phyloP scores from a whole-genome alignment of 2,797 vertebrate genomes.

The Loris lydekkerianus region DNA sequence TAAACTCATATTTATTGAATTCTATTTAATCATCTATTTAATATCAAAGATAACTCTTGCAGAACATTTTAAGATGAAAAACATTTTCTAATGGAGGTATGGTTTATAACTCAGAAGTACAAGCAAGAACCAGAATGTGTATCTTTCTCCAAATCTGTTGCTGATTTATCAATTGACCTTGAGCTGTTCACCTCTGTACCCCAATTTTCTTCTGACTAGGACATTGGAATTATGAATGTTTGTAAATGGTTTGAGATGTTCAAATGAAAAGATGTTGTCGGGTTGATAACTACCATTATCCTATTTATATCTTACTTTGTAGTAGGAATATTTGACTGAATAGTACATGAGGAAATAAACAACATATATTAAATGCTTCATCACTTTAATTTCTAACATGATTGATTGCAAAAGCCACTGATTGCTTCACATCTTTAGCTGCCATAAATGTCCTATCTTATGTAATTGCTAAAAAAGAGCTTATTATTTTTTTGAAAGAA shows the following conservation, averaged over 20 bases:
- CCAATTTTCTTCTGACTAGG: conserved; percentile 15
- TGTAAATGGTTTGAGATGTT: conserved; percentile 38
- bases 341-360: conserved; percentile 53
- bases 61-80: conserved; percentile 62
- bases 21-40: conserved; percentile 52
- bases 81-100: not conserved
- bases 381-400: conserved; percentile 55
- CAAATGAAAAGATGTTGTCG: conserved; percentile 48
- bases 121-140: not conserved
- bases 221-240: conserved; percentile 60
- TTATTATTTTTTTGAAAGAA: conserved; percentile 58
- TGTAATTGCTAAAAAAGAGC: conserved; percentile 70
- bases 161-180: not conserved
- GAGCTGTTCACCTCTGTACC: conserved; percentile 1
- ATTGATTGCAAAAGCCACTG: conserved; percentile 52
- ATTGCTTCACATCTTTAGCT: conserved; percentile 50
- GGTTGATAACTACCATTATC: not conserved
- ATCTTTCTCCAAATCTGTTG: conserved; percentile 46
- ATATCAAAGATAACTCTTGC: conserved; percentile 43
- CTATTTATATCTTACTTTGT: conserved; percentile 33
- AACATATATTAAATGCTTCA: conserved; percentile 30
- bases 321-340: conserved; percentile 50
- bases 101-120: conserved; percentile 1
- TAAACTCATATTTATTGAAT: conserved; percentile 50
- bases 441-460: conserved; percentile 59